A percentile compares a stretch with the other conserved stretches of the same genome.
phyloP scores from a whole-genome alignment of 2,888 invertebrate species.

The Pelosia muscerda region DNA sequence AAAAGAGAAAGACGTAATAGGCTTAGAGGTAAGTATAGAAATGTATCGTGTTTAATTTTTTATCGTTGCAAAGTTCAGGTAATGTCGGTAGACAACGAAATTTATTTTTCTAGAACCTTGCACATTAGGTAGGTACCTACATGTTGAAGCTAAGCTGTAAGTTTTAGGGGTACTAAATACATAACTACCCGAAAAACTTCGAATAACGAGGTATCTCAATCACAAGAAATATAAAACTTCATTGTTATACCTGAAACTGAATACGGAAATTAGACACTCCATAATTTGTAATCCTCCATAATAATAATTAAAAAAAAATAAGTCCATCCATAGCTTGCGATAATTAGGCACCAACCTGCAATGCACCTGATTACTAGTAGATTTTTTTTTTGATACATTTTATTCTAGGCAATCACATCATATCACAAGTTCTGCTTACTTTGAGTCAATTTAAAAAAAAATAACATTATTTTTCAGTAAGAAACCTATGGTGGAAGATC shows the following conservation, averaged over 20 bases:
- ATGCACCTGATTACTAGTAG: too few species aligned
- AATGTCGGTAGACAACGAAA: neutral
- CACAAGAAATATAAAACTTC: neutral
- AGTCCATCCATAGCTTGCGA: too few species aligned
- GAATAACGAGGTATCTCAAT: neutral
- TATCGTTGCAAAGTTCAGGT: neutral
- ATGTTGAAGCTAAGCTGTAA: neutral
- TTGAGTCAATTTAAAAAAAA: too few species aligned
- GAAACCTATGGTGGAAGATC: too few species aligned
- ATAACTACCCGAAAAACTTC: neutral
- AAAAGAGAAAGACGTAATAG: conserved; percentile 68
- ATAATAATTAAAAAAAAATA: too few species aligned
- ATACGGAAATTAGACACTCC: neutral
- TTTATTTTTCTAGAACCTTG: neutral
- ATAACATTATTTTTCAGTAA: too few species aligned
- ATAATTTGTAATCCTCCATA: too few species aligned
- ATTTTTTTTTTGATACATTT: too few species aligned
- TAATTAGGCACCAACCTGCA: too few species aligned
- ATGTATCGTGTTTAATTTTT: neutral
- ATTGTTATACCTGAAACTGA: neutral
- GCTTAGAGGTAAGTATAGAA: conserved; percentile 70
- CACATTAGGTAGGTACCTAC: neutral
- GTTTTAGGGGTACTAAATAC: neutral
- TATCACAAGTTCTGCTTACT: neutral
- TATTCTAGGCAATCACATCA: neutral